phyloP scores from a whole-genome alignment of 2,888 invertebrate species.

The Antitype chi region DNA sequence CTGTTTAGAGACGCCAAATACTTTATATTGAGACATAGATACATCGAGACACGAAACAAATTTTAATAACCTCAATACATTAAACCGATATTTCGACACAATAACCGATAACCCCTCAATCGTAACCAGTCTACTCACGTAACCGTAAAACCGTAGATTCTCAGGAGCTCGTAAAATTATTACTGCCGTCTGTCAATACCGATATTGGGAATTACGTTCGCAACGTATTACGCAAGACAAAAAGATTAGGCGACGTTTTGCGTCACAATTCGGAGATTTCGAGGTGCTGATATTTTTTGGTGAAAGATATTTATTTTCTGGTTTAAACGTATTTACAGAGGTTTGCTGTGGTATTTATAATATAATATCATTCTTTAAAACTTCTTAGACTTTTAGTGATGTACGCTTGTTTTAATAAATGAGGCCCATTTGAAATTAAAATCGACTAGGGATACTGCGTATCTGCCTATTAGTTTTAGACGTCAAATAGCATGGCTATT shows the following conservation, averaged over 20 bases:
- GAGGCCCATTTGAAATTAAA: too few species aligned
- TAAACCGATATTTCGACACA: conserved; percentile 39
- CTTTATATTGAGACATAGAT: too few species aligned
- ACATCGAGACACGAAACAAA: conserved; percentile 11
- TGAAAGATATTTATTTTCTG: neutral
- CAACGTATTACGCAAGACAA: conserved; percentile 56
- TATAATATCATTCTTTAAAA: too few species aligned
- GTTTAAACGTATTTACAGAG: neutral
- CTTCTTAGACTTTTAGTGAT: too few species aligned
- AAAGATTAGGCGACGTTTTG: conserved; percentile 52
- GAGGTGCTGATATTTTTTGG: conserved; percentile 19
- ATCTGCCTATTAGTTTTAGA: too few species aligned
- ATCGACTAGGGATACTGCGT: too few species aligned
- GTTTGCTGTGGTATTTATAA: neutral
- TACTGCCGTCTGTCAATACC: conserved; percentile 64
- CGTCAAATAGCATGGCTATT: too few species aligned
- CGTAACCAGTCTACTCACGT: conserved; percentile 67
- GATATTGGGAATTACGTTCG: conserved; percentile 56
- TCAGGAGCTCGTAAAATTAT: conserved; percentile 69
- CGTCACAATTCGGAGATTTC: conserved; percentile 29
- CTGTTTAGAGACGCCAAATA: too few species aligned
- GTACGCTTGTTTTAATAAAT: too few species aligned
- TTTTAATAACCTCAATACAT: conserved; percentile 38
- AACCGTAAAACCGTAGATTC: conserved; percentile 64
- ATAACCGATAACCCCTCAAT: conserved; percentile 53